Evolutionary conservation across 2,113 vertebrate species (phyloP), one percentile per base, ranked within the genome.

Genomic region (Colistium nudipinnis): DNA sequence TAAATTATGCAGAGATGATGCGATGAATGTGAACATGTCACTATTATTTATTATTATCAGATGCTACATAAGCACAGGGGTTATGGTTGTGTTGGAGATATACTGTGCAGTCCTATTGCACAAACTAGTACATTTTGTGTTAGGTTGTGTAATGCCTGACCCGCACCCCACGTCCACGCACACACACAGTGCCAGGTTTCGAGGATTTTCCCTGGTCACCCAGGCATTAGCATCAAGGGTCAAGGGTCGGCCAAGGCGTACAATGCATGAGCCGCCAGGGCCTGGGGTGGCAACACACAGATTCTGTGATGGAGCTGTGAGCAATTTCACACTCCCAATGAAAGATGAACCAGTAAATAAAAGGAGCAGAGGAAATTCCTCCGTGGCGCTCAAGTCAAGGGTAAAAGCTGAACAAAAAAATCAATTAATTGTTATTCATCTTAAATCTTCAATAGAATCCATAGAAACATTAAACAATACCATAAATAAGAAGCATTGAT

Each of bases 171-270:
- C 43, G 16, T 4, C 41, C 44, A 17, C 12, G 47, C 12, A 30
- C 13, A 48, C 6, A 64, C 62, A 45, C 27, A 51, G 44, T 9
- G 8, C 33, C 36, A 31, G 36, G 60, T 72, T 79, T 82, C 47
- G 63, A 36, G 48, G 53, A 72, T 84, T 88, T 53, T 85, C 66
- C 44, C 44, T 24, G 55, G 73, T 86, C 79, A 83, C 76, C 74
- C 82, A 75, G 62, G 80, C 89, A 79, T 90, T 83, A 83, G 84
- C 86, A 78, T 83, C 44, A 55, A 28, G 43, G 85, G 88, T 89
- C 85, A 88, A 39, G 49, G 90, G 81, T 88, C 65, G 9, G 14
- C 31, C 55, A 7, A 1, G 81, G 60, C 49, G 81, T 64, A 80
- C 83, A 88, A 86, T 89, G 83, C 88, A 44, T 69, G 79, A 76